phyloP scores from a whole-genome alignment of 2,797 vertebrate species.

The Sebastolobus alascanus region DNA sequence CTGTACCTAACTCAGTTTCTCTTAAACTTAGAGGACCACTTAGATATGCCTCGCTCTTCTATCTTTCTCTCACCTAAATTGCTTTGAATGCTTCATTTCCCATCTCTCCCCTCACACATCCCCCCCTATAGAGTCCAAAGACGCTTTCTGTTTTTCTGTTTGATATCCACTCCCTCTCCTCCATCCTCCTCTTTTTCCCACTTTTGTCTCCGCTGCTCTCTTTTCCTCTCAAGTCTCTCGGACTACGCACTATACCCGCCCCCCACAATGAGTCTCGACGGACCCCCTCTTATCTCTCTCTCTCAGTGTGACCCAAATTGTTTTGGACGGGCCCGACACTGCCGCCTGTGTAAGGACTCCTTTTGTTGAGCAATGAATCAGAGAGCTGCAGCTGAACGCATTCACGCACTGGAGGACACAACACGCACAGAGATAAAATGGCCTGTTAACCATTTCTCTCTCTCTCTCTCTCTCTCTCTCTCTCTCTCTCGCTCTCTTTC shows the following conservation, averaged over 20 bases:
- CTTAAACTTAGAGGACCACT: conserved; percentile 37
- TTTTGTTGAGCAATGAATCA: conserved; percentile 47
- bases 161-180: conserved; percentile 23
- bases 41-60: conserved; percentile 42
- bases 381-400: conserved; percentile 50
- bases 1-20: conserved; percentile 45
- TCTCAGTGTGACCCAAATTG: conserved; percentile 52
- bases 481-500: conserved; percentile 1
- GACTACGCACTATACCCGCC: conserved; percentile 16
- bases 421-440: conserved; percentile 25
- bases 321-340: conserved; percentile 43
- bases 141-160: conserved; percentile 41
- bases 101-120: conserved; percentile 31
- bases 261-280: conserved; percentile 28
- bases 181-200: conserved; percentile 16
- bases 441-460: conserved; percentile 21
- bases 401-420: conserved; percentile 33
- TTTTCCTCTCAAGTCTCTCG: conserved; percentile 35
- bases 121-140: conserved; percentile 21
- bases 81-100: conserved; percentile 61
- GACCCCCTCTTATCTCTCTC: conserved; percentile 43
- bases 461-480: background rate
- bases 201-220: conserved; percentile 27
- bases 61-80: conserved; percentile 60
- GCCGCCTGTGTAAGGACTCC: conserved; percentile 20